Base-by-base conservation (phyloP, 2,113 vertebrate genomes). In the Ictalurus punctatus region DNA sequence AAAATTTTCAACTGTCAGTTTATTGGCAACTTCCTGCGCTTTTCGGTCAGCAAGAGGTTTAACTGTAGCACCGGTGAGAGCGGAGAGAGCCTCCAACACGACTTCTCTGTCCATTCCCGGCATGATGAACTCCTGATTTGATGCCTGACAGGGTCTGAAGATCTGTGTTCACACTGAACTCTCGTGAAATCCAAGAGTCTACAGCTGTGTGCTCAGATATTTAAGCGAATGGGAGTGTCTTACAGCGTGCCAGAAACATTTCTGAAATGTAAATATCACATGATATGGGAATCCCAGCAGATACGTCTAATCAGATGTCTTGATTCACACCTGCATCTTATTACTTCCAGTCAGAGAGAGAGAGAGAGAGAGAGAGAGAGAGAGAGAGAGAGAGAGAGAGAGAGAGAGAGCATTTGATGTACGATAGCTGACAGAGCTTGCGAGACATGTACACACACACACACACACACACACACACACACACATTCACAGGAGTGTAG, bases 1-100 rank as follows among this genome's bases (percentile, higher is more conserved):
- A 12, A 91, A 58, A 40, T 79, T 74, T 10, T 61, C 9, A 7
- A 82, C 69, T 0, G 34, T 88, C 40, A 90, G 86, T 16, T n/a
- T 48, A 16, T n/a, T 23, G 30, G 48, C 13, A 6, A 34, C 21
- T 3, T 65, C 69, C 5, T 30, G 8, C 2, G 52, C 30, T 48
- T 54, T 19, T 4, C 27, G n/a, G 4, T 80, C 82, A 4, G 48
- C 37, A 6, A 81, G 17, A 27, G 65, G 44, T 52, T 84, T 88
- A 1, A 91, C 84, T 0, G 84, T 48, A 54, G 69, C 9, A 7
- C 37, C 34, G 3, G 86, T 83, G 37, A 91, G 58, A 74, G 89
- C 84, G 2, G 86, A 90, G 13, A 91, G 89, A 25, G 90, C 90
- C 84, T 88, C 89, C 23, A 81, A 79, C 1, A 12, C 69, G 13